Base-by-base conservation (phyloP, 2,113 vertebrate genomes). In the Tachycineta bicolor region DNA sequence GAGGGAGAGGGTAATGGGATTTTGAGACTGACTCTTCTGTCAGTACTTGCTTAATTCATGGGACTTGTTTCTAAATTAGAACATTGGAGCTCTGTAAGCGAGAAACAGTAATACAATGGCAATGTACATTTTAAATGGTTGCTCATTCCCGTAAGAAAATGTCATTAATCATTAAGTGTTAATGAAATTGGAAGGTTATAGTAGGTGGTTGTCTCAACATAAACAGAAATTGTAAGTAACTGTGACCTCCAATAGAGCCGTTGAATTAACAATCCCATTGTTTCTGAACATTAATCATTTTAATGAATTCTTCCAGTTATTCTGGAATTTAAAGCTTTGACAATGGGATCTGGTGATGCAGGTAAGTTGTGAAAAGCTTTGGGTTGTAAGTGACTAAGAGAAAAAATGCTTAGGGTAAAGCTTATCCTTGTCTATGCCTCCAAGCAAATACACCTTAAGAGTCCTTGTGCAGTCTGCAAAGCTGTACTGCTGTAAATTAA, bases 1-100 rank as follows among this genome's bases (percentile, higher is more conserved):
- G 13, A 0, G 0, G 10, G 4, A 2, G 6, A 46, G 26, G 3
- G 37, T 55, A 79, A 41, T 23, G 1, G 11, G 3, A 4, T 64
- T 29, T 63, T 85, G 39, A n/a, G 43, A 39, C 11, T 65, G 16
- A 33, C 15, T 67, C 21, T 24, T 5, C 25, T 82, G 33, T 41
- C 28, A 56, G 2, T n/a, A 7, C 11, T 62, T 41, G 12, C 29
- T 49, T 58, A 73, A 29, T 80, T 86, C 22, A 26, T 39, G 23
- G 6, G 4, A 2, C 58, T 76, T 73, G 10, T 67, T 91, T 26
- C 33, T 63, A 69, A 73, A 74, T 81, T 59, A 65, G 55, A 89
- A 70, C 20, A 69, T 4, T 62, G 9, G 26, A 89, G 18, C 2
- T 83, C 24, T 90, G 16, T 70, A 68, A 59, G 16, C 0, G 2